These are phyloP conservation scores for Eclectus roratus DNA, from an alignment of 2,113 vertebrate genomes.

Conservation along the genomic window DNA sequence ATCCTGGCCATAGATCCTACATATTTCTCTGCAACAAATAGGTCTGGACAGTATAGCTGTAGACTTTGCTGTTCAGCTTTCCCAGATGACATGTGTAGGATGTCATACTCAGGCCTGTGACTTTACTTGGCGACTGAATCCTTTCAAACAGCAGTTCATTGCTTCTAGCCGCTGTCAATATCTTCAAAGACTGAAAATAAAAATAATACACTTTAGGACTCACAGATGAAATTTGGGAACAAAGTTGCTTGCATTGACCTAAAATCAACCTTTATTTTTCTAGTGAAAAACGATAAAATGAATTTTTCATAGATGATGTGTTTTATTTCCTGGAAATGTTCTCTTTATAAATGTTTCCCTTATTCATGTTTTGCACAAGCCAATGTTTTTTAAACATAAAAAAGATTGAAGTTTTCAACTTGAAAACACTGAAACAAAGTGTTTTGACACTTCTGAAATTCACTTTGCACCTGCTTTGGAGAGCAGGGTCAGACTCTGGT, in stretches of 20 bases:
- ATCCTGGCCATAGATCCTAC: background rate
- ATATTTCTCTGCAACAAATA: background rate
- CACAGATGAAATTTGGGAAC: background rate
- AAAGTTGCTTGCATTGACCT: background rate
- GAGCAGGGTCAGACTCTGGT: background rate
- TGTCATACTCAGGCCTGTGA: background rate
- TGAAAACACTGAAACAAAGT: background rate
- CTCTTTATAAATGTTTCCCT: background rate
- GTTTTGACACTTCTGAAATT: background rate
- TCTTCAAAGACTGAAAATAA: background rate
- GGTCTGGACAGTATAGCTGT: background rate
- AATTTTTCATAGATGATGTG: background rate
- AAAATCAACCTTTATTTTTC: background rate
- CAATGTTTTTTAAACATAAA: background rate
- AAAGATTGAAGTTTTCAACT: background rate
- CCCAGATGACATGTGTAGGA: background rate
- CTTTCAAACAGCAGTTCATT: background rate
- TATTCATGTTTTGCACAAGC: background rate
- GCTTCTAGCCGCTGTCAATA: fast-evolving
- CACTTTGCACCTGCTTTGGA: background rate
- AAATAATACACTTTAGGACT: background rate
- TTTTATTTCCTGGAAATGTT: background rate
- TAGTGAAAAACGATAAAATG: background rate
- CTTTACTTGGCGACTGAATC: background rate
- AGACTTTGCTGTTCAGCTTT: background rate